Evolutionary conservation across 2,797 vertebrate genomes (phyloP), one percentile per base, ranked within the genome.

Genomic region (Dromococcyx pavoninus): DNA sequence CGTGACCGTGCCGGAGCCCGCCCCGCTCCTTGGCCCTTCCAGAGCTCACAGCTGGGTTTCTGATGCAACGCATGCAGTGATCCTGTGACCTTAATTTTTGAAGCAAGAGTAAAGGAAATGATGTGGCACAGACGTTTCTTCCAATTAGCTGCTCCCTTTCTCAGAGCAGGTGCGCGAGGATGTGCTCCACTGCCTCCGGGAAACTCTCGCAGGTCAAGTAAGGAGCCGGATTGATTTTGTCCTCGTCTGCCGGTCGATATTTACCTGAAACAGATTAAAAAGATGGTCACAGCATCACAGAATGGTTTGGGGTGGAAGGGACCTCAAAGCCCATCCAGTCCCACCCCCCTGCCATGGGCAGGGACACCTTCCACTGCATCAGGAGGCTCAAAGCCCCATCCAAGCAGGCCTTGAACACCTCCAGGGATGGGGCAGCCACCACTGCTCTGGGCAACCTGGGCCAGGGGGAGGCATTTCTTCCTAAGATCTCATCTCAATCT

Each of bases 191-290:
- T 4, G 99, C 99, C 7, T 98, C 98, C 35, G 98, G 98, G 92
- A 99, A 99, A 82, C 96, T 98, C 92, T 98, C 97, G 81, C 99
- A 99, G 13, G 92, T 99, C 93, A 99, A 93, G 91, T 99, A 98
- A 10, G 99, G 99, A 71, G 97, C 94, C 0, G 99, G 99, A 50
- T 88, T 96, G 88, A 99, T 98, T 97, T 98, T 99, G 27, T 92
- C 91, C 97, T 99, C 99, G 89, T 99, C 99, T 18, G 98, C 98
- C 9, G 94, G 89, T 97, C 99, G 98, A n/a, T 99, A 99, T 98
- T 99, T 99, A 92, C 99, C 99, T 99, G 97, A 51, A 96, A 96
- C 17, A 83, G 87, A 96, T 91, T 50, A 86, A 53, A 70, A 84
- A 75, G 86, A 87, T 17, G 5, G 14, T 41, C 39, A 41, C 41